phyloP scores from a whole-genome alignment of 1,140 invertebrate genomes.

The Dendroctonus valens region DNA sequence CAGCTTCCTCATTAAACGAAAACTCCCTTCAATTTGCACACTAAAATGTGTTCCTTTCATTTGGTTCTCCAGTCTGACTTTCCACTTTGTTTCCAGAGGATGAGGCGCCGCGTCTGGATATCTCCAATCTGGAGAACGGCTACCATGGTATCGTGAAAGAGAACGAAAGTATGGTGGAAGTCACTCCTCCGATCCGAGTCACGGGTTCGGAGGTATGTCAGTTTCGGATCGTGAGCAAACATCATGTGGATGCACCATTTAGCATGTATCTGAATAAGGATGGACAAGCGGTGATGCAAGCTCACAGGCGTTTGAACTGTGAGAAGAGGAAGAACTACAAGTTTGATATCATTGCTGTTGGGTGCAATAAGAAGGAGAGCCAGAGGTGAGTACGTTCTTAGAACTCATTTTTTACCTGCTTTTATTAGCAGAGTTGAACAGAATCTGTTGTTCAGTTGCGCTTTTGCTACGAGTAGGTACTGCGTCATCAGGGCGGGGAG shows the following conservation, averaged over 20 bases:
- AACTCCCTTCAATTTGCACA: background rate
- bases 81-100: conserved; percentile 14
- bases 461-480: too few species aligned
- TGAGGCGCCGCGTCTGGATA: conserved; percentile 58
- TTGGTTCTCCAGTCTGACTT: background rate
- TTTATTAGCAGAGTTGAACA: too few species aligned
- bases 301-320: conserved; percentile 82
- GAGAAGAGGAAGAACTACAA: conserved; percentile 93
- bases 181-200: conserved; percentile 84
- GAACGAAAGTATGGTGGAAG: conserved; percentile 87
- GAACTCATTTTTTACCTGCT: background rate
- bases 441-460: too few species aligned
- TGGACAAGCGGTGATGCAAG: conserved; percentile 63
- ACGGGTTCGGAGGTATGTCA: conserved; percentile 81
- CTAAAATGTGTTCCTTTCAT: background rate
- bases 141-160: conserved; percentile 92
- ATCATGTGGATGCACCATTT: conserved; percentile 90
- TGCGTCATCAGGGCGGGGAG: too few species aligned
- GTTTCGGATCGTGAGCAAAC: conserved; percentile 88
- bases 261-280: conserved; percentile 57
- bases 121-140: conserved; percentile 73
- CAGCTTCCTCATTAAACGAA: too few species aligned
- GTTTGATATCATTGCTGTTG: conserved; percentile 91
- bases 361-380: conserved; percentile 80
- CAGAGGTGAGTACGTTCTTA: conserved; percentile 66